phyloP scores from a whole-genome alignment of 2,797 vertebrate genomes.

The Rhabdophis nuchalis region DNA sequence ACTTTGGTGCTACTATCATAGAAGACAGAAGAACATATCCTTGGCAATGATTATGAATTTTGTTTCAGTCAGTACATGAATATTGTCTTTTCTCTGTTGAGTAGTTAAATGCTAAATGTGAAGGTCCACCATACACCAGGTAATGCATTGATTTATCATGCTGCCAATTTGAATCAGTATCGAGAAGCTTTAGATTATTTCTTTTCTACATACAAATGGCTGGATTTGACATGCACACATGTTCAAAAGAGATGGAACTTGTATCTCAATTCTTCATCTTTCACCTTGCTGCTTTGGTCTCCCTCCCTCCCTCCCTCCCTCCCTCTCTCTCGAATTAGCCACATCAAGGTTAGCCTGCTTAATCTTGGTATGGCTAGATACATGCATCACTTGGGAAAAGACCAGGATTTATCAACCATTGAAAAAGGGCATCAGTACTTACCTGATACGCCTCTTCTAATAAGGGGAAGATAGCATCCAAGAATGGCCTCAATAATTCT shows the following conservation, averaged over 20 bases:
- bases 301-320: too few relatives aligned
- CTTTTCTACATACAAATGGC: not conserved
- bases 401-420: not conserved
- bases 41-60: not conserved
- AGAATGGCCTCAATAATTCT: too few relatives aligned
- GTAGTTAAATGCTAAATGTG: not conserved
- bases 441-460: too few relatives aligned
- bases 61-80: not conserved
- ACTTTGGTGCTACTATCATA: not conserved
- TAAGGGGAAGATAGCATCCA: too few relatives aligned
- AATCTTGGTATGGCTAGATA: not conserved
- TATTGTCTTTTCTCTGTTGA: not conserved
- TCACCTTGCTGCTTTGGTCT: not conserved
- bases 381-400: not conserved
- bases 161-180: not conserved
- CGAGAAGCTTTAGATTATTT: not conserved
- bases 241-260: not conserved
- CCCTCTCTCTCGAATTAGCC: not conserved
- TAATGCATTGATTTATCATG: not conserved
- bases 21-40: not conserved
- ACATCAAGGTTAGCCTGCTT: not conserved
- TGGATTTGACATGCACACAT: not conserved
- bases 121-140: not conserved
- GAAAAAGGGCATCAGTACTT: too few relatives aligned
- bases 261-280: not conserved